These are phyloP conservation scores for Rhodophaea formosa DNA, from an alignment of 2,888 invertebrate species.

Conservation along the genomic window DNA sequence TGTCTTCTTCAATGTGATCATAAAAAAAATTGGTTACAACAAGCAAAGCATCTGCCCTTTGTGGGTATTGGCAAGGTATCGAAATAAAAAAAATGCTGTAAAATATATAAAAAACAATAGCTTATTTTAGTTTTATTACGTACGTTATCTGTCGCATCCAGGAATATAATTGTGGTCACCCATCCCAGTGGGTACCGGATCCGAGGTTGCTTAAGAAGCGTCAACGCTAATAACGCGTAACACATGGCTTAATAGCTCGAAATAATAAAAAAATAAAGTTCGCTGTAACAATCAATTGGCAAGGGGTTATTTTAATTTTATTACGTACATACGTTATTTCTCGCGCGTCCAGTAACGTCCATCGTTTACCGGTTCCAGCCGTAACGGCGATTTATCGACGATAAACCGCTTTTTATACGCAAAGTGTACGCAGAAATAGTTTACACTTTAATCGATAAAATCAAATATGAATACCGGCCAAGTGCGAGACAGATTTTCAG, in stretches of 20 bases:
- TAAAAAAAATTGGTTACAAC: too few relatives aligned
- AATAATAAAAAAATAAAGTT: conserved; percentile 1
- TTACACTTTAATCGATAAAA: conserved; percentile 28
- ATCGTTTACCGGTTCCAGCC: conserved; percentile 22
- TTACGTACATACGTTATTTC: conserved; percentile 42
- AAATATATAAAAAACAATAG: conserved; percentile 22
- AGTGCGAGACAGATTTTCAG: too few relatives aligned
- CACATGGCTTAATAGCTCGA: neutral
- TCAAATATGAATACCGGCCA: conserved; percentile 14
- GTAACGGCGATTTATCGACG: conserved; percentile 48
- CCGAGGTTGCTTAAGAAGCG: too few relatives aligned
- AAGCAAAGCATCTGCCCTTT: too few relatives aligned
- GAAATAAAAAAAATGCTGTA: neutral
- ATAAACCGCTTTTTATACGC: conserved; percentile 46
- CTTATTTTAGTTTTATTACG: conserved; percentile 42
- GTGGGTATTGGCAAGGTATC: neutral
- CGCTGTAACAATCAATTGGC: conserved; percentile 20
- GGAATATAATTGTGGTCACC: too few relatives aligned
- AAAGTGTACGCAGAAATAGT: conserved; percentile 32
- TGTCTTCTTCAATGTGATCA: too few relatives aligned
- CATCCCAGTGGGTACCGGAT: too few relatives aligned
- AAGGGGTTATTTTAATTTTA: conserved; percentile 37
- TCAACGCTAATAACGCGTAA: neutral
- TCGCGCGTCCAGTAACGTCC: neutral
- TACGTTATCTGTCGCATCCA: conserved; percentile 30